phyloP scores from a whole-genome alignment of 1,140 invertebrate species.

The Apocrypta bakeri region DNA sequence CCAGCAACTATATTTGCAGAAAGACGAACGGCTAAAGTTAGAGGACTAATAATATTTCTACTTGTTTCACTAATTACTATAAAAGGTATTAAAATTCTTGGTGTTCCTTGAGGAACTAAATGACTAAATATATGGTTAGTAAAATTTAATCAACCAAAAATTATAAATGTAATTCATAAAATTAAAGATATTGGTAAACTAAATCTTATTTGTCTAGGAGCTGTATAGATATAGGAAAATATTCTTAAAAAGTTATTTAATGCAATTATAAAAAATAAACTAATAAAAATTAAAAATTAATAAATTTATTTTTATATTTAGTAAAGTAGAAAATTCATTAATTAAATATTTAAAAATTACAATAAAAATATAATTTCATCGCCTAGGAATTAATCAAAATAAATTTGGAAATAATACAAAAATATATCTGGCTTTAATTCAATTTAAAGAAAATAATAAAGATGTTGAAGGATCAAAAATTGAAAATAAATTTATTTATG shows the following conservation, averaged over 20 bases:
- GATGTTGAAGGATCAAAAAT: conserved; percentile 58
- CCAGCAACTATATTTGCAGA: no score
- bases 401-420: conserved; percentile 71
- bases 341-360: conserved; percentile 68
- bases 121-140: conserved; percentile 77
- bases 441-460: conserved; percentile 73
- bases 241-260: no score
- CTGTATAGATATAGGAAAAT: no score
- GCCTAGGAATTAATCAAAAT: conserved; percentile 74
- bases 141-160: no score
- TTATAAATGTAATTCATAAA: no score
- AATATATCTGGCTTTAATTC: conserved; percentile 72
- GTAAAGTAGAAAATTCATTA: conserved; percentile 67
- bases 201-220: no score
- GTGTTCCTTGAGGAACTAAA: conserved; percentile 78
- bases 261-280: no score
- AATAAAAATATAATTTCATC: conserved; percentile 63
- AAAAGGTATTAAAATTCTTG: conserved; percentile 77
- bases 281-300: conserved; percentile 75
- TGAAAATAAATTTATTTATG: conserved; percentile 59
- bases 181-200: no score
- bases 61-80: no score
- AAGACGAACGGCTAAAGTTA: no score
- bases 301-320: conserved; percentile 75
- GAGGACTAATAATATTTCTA: no score